Base-by-base conservation (phyloP, 2,797 vertebrate species). In the Micromesistius poutassou region DNA sequence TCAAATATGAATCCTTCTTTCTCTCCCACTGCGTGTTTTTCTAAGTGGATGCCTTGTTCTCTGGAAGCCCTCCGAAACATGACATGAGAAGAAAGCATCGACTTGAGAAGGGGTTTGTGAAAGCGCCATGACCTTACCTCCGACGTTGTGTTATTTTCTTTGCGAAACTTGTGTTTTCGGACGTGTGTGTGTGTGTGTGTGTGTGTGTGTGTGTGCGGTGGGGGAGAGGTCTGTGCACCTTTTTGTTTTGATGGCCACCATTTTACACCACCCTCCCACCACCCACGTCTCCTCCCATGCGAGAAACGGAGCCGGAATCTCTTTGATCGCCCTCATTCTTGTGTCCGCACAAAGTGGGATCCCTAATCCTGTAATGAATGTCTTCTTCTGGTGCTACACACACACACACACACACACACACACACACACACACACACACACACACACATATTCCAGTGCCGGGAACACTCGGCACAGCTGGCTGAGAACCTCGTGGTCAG, bases 261-360 rank as follows among this genome's bases (percentile, higher is more conserved):
- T 91, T 92, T 89, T 92, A 14, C 40, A 42, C 40, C 1, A 42
- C 40, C 40, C 40, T 42, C 10, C 14, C 40, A 42, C 40, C 40
- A 42, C 40, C 40, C 40, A 13, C 13, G 40, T 92, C 40, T 42
- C 88, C 85, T n/a, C 78, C 88, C 91, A 88, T 87, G 92, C 84
- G 70, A 80, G 79, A 91, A 91, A 91, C 79, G 79, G 78, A 80
- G 87, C 87, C 88, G 87, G 89, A 90, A 90, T 89, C 90, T 90
- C 40, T 87, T 92, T 90, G 78, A 81, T 88, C 89, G 83, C 87
- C 89, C 88, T 91, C 84, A 87, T 91, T 86, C 89, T 79, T 86
- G 84, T 84, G 87, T 90, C 88, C 87, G 89, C 83, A 89, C 91
- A 92, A 91, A 91, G 89, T 91, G 87, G 87, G 88, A 79, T 87